Evolutionary conservation across 2,797 vertebrate species (phyloP).

Genomic region (Micromesistius poutassou): DNA sequence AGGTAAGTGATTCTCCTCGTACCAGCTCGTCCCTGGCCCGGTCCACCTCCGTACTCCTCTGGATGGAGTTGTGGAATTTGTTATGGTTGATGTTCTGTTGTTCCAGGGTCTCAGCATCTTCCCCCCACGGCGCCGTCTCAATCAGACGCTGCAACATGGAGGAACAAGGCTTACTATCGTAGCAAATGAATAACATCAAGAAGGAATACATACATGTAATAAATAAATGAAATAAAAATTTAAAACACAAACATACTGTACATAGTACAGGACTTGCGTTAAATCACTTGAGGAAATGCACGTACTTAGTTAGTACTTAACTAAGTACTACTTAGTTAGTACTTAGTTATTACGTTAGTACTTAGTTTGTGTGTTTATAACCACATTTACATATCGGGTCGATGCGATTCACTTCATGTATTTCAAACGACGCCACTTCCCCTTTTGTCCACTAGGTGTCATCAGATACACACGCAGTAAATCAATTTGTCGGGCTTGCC

Average conservation of each 20-base stretch:
- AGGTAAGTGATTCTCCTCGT: constrained; percentile 24
- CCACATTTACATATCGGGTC: too few relatives aligned
- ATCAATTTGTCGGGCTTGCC: neutral
- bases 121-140: constrained; percentile 83
- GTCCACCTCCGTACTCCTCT: constrained; percentile 82
- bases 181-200: neutral
- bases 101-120: constrained; percentile 79
- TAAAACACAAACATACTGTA: neutral
- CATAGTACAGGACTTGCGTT: neutral
- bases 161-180: constrained; percentile 1
- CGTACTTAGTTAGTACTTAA: too few relatives aligned
- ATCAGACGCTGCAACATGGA: constrained; percentile 78
- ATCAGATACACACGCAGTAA: constrained; percentile 36
- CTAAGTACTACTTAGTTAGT: too few relatives aligned
- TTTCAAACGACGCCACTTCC: too few relatives aligned
- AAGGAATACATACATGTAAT: neutral
- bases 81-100: constrained; percentile 84
- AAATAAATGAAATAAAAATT: too few relatives aligned
- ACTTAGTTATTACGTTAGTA: too few relatives aligned
- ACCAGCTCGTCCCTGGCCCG: constrained; percentile 87
- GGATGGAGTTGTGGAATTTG: constrained; percentile 81
- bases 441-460: constrained; percentile 62
- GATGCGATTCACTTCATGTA: too few relatives aligned
- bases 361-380: too few relatives aligned
- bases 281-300: too few relatives aligned